These are phyloP conservation scores for Lagenorhynchus albirostris DNA, from an alignment of 2,113 vertebrate species.

Conservation along the genomic window DNA sequence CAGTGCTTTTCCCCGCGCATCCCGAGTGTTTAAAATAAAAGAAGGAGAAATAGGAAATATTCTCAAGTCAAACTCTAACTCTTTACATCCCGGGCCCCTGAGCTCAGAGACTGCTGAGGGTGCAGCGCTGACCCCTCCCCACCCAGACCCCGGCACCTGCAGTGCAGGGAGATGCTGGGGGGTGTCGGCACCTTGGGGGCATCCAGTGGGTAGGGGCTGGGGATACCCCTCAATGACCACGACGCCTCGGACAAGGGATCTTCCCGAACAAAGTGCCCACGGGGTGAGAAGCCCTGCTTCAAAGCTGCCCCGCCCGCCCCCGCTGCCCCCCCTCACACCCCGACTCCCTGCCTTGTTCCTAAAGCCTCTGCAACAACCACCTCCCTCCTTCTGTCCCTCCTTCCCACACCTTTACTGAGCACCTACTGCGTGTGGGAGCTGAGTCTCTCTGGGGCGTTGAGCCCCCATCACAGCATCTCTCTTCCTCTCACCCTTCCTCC, in stretches of 20 bases:
- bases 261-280: rapidly evolving
- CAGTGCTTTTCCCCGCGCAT: background rate
- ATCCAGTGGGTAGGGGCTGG: rapidly evolving
- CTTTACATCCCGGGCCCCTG: rapidly evolving
- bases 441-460: background rate
- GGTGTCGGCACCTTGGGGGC: rapidly evolving
- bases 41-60: background rate
- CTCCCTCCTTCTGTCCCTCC: background rate
- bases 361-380: rapidly evolving
- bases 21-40: background rate
- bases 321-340: rapidly evolving
- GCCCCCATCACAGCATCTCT: rapidly evolving
- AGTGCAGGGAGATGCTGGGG: background rate
- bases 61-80: background rate
- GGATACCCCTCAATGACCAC: background rate
- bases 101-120: background rate
- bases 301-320: background rate
- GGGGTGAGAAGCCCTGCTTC: rapidly evolving
- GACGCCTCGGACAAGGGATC: background rate
- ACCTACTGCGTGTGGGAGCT: no score
- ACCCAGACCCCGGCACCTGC: rapidly evolving
- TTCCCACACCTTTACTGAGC: background rate
- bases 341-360: background rate
- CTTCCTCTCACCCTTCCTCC: background rate
- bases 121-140: background rate